Conservation (phyloP, 2,888 invertebrate genomes). For the Fragum whitleyi region DNA sequence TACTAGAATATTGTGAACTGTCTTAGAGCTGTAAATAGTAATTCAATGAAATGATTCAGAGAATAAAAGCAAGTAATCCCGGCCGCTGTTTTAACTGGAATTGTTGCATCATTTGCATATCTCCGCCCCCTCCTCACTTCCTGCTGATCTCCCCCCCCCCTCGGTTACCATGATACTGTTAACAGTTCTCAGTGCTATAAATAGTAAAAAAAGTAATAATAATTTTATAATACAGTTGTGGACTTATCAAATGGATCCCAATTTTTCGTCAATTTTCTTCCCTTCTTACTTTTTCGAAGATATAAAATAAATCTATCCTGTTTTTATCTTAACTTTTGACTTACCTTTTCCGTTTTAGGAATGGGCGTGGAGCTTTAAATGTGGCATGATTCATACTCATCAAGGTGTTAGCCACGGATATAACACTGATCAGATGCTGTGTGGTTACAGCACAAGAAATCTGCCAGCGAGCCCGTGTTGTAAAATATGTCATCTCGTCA, state of each 20-base stretch:
- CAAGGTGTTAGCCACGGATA: constrained; percentile 97
- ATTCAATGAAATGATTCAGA: too few species aligned
- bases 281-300: too few species aligned
- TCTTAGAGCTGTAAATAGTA: constrained; percentile 13
- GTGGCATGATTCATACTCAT: constrained; percentile 98
- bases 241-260: too few species aligned
- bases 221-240: too few species aligned
- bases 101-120: constrained; percentile 86
- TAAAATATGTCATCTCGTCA: constrained; percentile 70
- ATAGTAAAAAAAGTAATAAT: too few species aligned
- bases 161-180: constrained; percentile 67
- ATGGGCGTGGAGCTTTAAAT: constrained; percentile 86
- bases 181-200: constrained; percentile 27
- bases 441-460: constrained; percentile 97
- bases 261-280: too few species aligned
- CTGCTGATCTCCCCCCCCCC: constrained; percentile 58
- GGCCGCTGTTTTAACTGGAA: constrained; percentile 98
- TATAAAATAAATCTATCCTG: too few species aligned
- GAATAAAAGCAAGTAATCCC: constrained; percentile 97
- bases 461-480: constrained; percentile 97
- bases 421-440: constrained; percentile 97
- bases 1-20: constrained; percentile 63
- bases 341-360: constrained; percentile 39
- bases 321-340: too few species aligned
- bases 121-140: constrained; percentile 73